A percentile compares a stretch with the other conserved stretches of the same genome.
Evolutionary conservation across 2,113 vertebrate species (phyloP).

Genomic region (Panurus biarmicus): DNA sequence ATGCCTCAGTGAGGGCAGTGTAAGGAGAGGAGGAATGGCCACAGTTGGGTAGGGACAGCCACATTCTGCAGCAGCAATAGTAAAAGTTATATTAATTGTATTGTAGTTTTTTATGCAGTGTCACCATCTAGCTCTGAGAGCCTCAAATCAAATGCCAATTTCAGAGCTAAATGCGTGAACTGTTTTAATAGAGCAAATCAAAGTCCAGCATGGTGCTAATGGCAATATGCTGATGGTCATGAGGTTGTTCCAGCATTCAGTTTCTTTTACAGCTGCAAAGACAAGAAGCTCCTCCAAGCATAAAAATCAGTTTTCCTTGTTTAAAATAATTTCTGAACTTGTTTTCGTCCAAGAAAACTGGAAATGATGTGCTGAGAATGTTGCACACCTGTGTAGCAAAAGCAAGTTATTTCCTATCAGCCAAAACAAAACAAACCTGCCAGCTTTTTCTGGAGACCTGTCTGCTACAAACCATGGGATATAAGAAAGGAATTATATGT

Average conservation of each 20-base stretch:
- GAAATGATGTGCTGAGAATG: neutral
- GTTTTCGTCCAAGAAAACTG: neutral
- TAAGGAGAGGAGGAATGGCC: neutral
- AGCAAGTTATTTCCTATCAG: neutral
- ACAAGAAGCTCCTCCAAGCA: neutral
- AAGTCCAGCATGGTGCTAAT: neutral
- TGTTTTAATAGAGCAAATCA: neutral
- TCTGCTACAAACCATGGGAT: neutral
- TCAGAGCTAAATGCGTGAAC: neutral
- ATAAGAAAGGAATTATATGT: neutral
- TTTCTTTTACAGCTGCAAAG: neutral
- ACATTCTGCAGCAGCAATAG: neutral
- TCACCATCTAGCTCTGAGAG: rapidly evolving
- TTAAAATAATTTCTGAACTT: neutral
- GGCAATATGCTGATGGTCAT: neutral
- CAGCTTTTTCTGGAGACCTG: neutral
- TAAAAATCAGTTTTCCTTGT: neutral
- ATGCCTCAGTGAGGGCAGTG: neutral
- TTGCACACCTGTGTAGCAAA: neutral
- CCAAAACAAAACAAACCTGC: neutral
- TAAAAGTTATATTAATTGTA: neutral
- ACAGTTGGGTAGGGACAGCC: neutral
- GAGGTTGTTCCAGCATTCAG: neutral
- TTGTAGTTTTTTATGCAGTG: neutral
- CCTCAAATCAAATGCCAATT: neutral